Conservation (phyloP, 2,113 vertebrate species). For the Polypterus senegalus region DNA sequence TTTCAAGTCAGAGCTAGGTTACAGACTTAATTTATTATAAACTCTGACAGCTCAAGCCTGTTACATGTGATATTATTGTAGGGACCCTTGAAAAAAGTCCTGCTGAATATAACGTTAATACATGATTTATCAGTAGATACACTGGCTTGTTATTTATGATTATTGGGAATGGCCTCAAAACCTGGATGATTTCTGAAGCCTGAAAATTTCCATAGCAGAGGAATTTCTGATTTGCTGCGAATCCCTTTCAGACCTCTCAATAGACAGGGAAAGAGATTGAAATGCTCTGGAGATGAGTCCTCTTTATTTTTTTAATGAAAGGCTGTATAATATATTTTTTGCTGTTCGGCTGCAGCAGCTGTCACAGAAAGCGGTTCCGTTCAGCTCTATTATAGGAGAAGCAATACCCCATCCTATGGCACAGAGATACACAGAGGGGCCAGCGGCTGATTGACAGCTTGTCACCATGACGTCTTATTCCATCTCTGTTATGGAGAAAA, state of each 20-base stretch:
- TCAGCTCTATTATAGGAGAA: constrained; percentile 69
- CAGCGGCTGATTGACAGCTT: constrained; percentile 79
- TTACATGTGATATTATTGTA: constrained; percentile 50
- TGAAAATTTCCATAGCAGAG: constrained; percentile 63
- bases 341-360: constrained; percentile 68
- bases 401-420: constrained; percentile 61
- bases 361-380: constrained; percentile 63
- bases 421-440: constrained; percentile 59
- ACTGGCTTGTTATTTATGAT: constrained; percentile 66
- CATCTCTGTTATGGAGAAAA: constrained; percentile 91
- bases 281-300: constrained; percentile 72
- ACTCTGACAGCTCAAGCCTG: constrained; percentile 47
- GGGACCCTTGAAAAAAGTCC: constrained; percentile 34
- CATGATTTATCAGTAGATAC: constrained; percentile 59
- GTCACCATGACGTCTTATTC: constrained; percentile 91
- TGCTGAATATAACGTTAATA: constrained; percentile 47
- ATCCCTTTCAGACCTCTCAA: constrained; percentile 65
- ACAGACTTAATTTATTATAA: constrained; percentile 57
- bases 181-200: constrained; percentile 41
- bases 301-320: constrained; percentile 84
- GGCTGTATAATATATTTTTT: constrained; percentile 77
- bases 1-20: constrained; percentile 54
- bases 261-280: constrained; percentile 66
- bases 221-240: constrained; percentile 62
- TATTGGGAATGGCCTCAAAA: constrained; percentile 50